These are phyloP conservation scores for Hesperophylax magnus DNA, from an alignment of 1,140 invertebrate species.

Conservation along the genomic window DNA sequence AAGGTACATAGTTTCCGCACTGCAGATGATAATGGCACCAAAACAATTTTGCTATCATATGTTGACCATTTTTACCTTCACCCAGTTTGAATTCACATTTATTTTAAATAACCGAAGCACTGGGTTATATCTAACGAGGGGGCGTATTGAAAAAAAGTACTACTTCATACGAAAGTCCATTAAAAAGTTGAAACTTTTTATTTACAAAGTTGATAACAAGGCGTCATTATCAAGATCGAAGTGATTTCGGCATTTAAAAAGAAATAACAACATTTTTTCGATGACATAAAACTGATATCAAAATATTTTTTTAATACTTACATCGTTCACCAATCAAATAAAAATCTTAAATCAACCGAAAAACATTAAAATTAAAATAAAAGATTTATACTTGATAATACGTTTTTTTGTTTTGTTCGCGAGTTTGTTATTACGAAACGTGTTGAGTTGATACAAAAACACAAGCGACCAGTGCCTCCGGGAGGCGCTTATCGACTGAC, in stretches of 20 bases:
- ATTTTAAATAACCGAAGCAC: conserved; percentile 14
- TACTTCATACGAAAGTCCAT: neutral
- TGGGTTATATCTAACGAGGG: conserved; percentile 21
- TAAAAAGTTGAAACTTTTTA: neutral
- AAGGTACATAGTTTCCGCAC: conserved; percentile 46
- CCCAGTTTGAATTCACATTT: neutral
- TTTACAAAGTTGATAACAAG: neutral
- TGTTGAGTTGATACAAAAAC: neutral
- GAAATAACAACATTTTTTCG: neutral
- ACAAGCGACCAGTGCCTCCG: conserved; percentile 36
- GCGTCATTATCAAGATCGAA: neutral
- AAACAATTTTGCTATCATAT: conserved; percentile 7
- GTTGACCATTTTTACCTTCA: neutral
- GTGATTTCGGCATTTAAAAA: neutral
- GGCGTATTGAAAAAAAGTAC: conserved; percentile 1
- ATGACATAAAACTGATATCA: neutral
- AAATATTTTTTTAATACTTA: neutral
- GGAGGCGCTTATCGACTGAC: conserved; percentile 56
- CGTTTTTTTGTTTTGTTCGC: conserved; percentile 32
- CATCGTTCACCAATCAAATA: neutral
- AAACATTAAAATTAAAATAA: conserved; percentile 1
- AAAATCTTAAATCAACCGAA: neutral
- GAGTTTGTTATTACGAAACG: conserved; percentile 7
- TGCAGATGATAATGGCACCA: conserved; percentile 53
- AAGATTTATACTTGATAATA: neutral